Percentiles rank a stretch among this genome's conserved stretches.
Conservation (phyloP, 2,797 vertebrate genomes). For the Pantherophis vulpinus region DNA sequence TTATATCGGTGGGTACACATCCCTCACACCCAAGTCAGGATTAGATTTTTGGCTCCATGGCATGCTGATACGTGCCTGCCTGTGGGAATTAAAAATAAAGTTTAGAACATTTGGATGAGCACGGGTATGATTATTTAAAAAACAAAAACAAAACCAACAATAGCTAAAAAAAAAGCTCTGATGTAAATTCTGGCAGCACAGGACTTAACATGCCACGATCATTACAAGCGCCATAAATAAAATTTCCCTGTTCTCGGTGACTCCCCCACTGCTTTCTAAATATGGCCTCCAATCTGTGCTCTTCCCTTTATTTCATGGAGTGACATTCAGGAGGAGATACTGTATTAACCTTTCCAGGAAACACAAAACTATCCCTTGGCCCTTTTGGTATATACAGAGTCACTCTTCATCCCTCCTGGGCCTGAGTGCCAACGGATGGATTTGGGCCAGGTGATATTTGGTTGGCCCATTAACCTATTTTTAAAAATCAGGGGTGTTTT, state of each 20-base stretch:
- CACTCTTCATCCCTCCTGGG: neutral
- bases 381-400: neutral
- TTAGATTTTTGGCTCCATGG: neutral
- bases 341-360: neutral
- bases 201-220: neutral
- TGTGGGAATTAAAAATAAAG: conserved; percentile 22
- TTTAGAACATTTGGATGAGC: conserved; percentile 23
- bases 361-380: neutral
- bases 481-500: neutral
- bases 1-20: neutral
- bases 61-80: conserved; percentile 33
- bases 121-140: neutral
- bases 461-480: neutral
- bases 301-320: neutral
- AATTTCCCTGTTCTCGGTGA: neutral
- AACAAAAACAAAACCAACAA: neutral
- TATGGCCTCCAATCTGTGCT: neutral
- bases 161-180: conserved; percentile 20
- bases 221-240: neutral
- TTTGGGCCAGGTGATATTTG: neutral
- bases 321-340: neutral
- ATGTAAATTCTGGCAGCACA: neutral
- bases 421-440: neutral
- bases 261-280: neutral
- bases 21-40: neutral